Percentiles rank a stretch among this genome's conserved stretches.
Evolutionary conservation across 2,888 invertebrate genomes (phyloP).

Genomic region (Cacoxenus indagator): DNA sequence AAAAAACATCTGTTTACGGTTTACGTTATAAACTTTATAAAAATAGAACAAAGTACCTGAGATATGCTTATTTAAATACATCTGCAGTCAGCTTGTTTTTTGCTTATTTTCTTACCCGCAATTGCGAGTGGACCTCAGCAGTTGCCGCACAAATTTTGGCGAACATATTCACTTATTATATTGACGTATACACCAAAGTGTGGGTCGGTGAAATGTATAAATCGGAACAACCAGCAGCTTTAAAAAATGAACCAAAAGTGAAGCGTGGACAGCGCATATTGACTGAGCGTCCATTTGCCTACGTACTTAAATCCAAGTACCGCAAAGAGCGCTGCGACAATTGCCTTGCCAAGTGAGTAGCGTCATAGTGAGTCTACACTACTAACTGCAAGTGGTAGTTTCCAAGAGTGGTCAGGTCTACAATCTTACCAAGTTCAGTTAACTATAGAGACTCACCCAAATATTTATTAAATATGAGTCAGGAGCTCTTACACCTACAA

Average conservation of each 20-base stretch:
- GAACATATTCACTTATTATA: too few relatives aligned
- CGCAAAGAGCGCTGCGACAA: conserved; percentile 81
- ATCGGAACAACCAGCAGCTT: neutral
- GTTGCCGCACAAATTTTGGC: too few relatives aligned
- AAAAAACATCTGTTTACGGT: too few relatives aligned
- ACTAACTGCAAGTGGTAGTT: neutral
- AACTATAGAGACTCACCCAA: neutral
- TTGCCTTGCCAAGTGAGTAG: conserved; percentile 80
- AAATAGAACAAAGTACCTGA: too few relatives aligned
- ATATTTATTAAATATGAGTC: too few relatives aligned
- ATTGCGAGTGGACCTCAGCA: too few relatives aligned
- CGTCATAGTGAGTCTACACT: neutral
- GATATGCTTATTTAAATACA: too few relatives aligned
- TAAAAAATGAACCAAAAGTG: neutral
- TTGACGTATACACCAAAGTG: too few relatives aligned
- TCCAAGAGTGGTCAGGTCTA: neutral
- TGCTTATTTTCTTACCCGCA: too few relatives aligned
- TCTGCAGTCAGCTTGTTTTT: too few relatives aligned
- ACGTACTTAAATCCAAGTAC: conserved; percentile 79
- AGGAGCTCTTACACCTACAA: neutral
- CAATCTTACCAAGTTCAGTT: neutral
- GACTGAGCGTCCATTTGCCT: conserved; percentile 83
- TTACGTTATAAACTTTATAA: too few relatives aligned
- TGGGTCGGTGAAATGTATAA: too few relatives aligned
- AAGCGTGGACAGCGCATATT: conserved; percentile 77